These are phyloP conservation scores for Boloria selene DNA, from an alignment of 2,888 invertebrate species.

Conservation along the genomic window DNA sequence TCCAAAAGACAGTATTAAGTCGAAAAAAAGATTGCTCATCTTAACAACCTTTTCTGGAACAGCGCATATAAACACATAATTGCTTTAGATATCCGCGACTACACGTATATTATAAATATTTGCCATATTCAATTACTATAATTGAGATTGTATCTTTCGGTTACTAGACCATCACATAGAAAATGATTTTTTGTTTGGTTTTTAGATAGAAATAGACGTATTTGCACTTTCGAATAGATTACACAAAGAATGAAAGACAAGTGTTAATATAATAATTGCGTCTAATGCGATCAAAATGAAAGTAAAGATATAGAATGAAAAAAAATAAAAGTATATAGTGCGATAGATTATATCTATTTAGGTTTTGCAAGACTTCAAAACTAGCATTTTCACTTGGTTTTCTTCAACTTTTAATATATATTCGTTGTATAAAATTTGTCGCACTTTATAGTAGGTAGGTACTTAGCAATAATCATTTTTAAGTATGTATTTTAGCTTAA, in stretches of 20 bases:
- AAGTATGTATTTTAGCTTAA: too few relatives aligned
- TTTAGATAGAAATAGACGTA: slow-evolving; percentile 22
- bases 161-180: slow-evolving; percentile 27
- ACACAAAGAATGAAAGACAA: slow-evolving; percentile 46
- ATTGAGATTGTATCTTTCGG: slow-evolving; percentile 31
- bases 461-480: too few relatives aligned
- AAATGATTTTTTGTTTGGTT: slow-evolving; percentile 19
- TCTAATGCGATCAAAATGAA: slow-evolving; percentile 61
- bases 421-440: too few relatives aligned
- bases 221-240: slow-evolving; percentile 41
- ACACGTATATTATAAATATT: slow-evolving; percentile 16
- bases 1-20: too few relatives aligned
- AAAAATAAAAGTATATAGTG: slow-evolving; percentile 27
- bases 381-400: background rate
- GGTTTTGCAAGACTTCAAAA: slow-evolving; percentile 22
- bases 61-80: background rate
- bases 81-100: background rate
- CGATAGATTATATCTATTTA: slow-evolving; percentile 28
- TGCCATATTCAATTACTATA: slow-evolving; percentile 27
- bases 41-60: background rate
- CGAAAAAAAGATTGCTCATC: too few relatives aligned
- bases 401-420: background rate
- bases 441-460: too few relatives aligned
- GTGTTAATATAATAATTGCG: slow-evolving; percentile 62
- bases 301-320: slow-evolving; percentile 51